Percentiles rank a stretch among this genome's conserved stretches.
phyloP scores from a whole-genome alignment of 2,888 invertebrate species.

The Sinopyrophorus schimmeli region DNA sequence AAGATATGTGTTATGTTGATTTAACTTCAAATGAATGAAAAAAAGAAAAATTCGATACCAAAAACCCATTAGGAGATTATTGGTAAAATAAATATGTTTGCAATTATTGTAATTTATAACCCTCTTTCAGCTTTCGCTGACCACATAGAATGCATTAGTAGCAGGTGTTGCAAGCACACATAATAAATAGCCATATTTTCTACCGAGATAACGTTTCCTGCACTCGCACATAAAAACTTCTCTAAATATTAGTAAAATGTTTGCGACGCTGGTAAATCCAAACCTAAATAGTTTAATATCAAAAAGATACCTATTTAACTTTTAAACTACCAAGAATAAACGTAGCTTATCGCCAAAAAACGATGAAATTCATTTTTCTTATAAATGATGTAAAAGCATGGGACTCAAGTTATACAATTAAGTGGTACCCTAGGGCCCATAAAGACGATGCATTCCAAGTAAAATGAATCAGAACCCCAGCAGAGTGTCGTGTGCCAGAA shows the following conservation, averaged over 20 bases:
- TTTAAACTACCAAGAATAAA: constrained; percentile 3
- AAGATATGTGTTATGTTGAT: too few species aligned
- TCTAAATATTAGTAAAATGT: constrained; percentile 3
- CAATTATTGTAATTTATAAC: constrained; percentile 36
- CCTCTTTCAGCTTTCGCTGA: constrained; percentile 34
- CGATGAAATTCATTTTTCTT: constrained; percentile 1
- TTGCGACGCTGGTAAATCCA: constrained; percentile 1
- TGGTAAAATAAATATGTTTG: constrained; percentile 29
- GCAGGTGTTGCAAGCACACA: constrained; percentile 34
- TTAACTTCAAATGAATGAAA: not conserved
- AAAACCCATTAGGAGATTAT: constrained; percentile 9
- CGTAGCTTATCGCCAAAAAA: too few species aligned
- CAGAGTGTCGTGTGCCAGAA: constrained; percentile 46
- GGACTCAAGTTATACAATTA: constrained; percentile 18
- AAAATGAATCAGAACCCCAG: constrained; percentile 37
- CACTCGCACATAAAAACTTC: constrained; percentile 11
- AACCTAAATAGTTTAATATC: not conserved
- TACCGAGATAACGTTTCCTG: constrained; percentile 5
- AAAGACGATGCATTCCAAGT: constrained; percentile 12
- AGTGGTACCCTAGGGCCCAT: constrained; percentile 8
- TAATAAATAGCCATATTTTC: constrained; percentile 35
- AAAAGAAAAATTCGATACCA: not conserved
- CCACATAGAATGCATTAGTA: constrained; percentile 37
- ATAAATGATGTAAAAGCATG: not conserved
- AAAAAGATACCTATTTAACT: not conserved